These are phyloP conservation scores for Cephalopholis sonnerati DNA, from an alignment of 2,113 vertebrate species.

Conservation along the genomic window DNA sequence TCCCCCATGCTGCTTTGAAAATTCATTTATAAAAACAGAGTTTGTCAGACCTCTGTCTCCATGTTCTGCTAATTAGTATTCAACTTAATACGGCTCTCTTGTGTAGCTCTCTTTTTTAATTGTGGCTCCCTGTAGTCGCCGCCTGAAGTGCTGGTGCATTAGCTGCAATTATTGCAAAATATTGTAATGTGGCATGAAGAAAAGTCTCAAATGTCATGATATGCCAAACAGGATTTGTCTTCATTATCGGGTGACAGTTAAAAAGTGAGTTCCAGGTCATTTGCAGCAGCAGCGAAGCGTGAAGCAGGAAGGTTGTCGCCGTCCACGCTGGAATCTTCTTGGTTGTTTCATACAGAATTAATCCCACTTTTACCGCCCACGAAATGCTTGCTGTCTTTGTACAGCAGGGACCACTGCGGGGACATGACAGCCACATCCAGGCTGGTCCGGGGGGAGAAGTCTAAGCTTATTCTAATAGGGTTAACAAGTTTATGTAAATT, in stretches of 20 bases:
- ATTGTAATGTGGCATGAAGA: not conserved
- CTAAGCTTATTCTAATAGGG: not conserved
- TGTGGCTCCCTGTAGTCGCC: conserved; percentile 11
- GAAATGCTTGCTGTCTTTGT: not conserved
- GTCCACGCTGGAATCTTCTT: not conserved
- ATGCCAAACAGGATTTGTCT: conserved; percentile 6
- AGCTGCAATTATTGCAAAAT: conserved; percentile 24
- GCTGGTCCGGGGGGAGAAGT: conserved; percentile 4
- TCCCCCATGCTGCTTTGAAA: conserved; percentile 21
- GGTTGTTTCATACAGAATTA: not conserved
- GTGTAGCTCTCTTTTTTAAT: not conserved
- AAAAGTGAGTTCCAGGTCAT: conserved; percentile 2
- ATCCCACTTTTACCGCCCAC: not conserved
- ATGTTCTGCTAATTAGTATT: conserved; percentile 30
- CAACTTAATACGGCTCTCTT: conserved; percentile 19
- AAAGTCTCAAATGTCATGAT: conserved; percentile 12
- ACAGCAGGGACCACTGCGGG: not conserved
- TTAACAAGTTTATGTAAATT: conserved; percentile 1
- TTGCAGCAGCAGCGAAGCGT: not conserved
- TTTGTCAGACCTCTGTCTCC: conserved; percentile 16
- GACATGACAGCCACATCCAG: not conserved
- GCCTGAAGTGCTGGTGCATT: conserved; percentile 1
- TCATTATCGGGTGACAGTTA: not conserved
- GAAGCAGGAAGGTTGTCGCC: not conserved
- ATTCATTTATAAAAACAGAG: conserved; percentile 1